Evolutionary conservation across 2,797 vertebrate genomes (phyloP).

Genomic region (Gymnothorax javanicus): DNA sequence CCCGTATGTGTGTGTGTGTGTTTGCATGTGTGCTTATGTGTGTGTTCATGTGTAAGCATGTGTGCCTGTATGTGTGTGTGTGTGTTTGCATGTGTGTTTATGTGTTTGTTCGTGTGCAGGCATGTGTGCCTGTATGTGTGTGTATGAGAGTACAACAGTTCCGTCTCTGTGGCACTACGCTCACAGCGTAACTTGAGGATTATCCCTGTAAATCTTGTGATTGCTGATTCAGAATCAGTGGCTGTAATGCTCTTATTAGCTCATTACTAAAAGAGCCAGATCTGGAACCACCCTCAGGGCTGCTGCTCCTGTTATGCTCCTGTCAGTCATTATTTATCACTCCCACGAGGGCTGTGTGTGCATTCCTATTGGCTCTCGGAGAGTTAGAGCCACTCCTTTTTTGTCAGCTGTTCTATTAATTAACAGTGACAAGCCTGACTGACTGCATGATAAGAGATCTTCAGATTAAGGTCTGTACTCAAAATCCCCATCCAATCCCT

Average conservation of each 20-base stretch:
- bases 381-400: too few relatives aligned
- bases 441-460: neutral
- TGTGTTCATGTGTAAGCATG: neutral
- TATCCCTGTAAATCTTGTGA: constrained; percentile 1
- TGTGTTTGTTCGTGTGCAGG: too few relatives aligned
- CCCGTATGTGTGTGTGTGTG: neutral
- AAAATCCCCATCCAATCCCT: too few relatives aligned
- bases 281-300: neutral
- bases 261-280: neutral
- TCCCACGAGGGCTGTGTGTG: neutral
- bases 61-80: neutral
- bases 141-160: neutral
- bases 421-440: neutral
- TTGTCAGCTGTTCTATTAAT: neutral
- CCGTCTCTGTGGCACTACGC: too few relatives aligned
- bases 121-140: neutral
- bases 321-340: too few relatives aligned
- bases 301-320: neutral
- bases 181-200: neutral
- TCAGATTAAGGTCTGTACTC: neutral
- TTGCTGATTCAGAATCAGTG: neutral
- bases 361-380: neutral
- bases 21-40: neutral
- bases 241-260: neutral
- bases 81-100: neutral